A percentile compares a stretch with the other conserved stretches of the same genome.
These are phyloP conservation scores for Dryas iulia DNA, from an alignment of 1,140 invertebrate species.

Conservation along the genomic window DNA sequence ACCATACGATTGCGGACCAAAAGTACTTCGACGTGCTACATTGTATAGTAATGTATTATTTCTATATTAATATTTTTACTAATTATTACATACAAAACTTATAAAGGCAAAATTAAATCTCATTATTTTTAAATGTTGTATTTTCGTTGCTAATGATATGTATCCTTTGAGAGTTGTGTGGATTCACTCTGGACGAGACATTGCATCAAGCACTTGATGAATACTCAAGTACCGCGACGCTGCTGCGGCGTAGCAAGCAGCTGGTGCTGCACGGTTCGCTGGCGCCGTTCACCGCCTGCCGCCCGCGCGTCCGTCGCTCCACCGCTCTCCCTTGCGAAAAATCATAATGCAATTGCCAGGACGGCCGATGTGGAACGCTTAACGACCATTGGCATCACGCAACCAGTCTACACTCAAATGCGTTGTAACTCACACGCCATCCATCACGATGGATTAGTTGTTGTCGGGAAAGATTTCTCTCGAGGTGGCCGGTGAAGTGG, in stretches of 20 bases:
- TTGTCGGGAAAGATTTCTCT: slow-evolving; percentile 73
- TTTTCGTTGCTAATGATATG: too few relatives aligned
- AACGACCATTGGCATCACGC: slow-evolving; percentile 68
- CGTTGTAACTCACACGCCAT: slow-evolving; percentile 76
- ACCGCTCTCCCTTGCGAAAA: slow-evolving; percentile 77
- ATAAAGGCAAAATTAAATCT: too few relatives aligned
- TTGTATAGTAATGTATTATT: too few relatives aligned
- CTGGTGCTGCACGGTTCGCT: slow-evolving; percentile 70
- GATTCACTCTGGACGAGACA: slow-evolving; percentile 4
- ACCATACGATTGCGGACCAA: too few relatives aligned
- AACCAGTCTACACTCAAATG: slow-evolving; percentile 77
- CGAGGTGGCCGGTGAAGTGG: slow-evolving; percentile 51
- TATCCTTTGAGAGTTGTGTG: too few relatives aligned
- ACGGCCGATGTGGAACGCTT: slow-evolving; percentile 74
- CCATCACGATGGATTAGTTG: slow-evolving; percentile 72
- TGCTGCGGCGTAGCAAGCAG: slow-evolving; percentile 52
- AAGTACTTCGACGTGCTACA: too few relatives aligned
- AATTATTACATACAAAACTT: too few relatives aligned
- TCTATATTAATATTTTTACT: too few relatives aligned
- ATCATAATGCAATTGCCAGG: slow-evolving; percentile 79
- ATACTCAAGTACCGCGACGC: slow-evolving; percentile 18
- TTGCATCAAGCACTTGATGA: slow-evolving; percentile 6
- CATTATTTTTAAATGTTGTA: too few relatives aligned
- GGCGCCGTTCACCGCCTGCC: slow-evolving; percentile 55
- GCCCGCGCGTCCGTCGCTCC: slow-evolving; percentile 55